Conservation (phyloP, 2,888 invertebrate species). For the Cerceris ruficornis region DNA sequence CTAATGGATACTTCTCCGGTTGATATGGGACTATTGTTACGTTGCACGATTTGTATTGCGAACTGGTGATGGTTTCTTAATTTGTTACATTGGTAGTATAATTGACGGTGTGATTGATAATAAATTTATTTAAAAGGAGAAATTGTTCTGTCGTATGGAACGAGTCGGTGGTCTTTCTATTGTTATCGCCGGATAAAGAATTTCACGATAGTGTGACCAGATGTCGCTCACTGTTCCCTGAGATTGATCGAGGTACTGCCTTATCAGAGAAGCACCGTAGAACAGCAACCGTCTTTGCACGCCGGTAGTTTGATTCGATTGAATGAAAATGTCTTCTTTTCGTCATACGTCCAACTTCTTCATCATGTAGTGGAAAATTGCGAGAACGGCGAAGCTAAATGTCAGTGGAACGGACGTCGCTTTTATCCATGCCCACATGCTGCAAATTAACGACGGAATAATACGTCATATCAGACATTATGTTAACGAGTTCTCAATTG, state of each 20-base stretch:
- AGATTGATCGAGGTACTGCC: background rate
- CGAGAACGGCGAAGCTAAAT: constrained; percentile 90
- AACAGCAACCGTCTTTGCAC: constrained; percentile 11
- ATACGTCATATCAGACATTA: too few relatives aligned
- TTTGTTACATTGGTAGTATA: background rate
- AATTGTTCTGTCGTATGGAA: background rate
- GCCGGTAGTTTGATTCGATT: background rate
- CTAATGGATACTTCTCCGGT: background rate
- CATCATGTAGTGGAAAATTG: constrained; percentile 91
- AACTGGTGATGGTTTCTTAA: background rate
- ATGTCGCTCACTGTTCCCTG: constrained; percentile 23
- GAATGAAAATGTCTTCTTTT: background rate
- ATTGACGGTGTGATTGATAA: too few relatives aligned
- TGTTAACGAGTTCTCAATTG: too few relatives aligned
- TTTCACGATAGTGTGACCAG: constrained; percentile 9
- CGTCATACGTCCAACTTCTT: constrained; percentile 85
- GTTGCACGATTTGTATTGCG: background rate
- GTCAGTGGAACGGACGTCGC: constrained; percentile 91
- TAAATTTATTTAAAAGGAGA: too few relatives aligned
- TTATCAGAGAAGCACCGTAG: background rate
- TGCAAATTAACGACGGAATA: constrained; percentile 75
- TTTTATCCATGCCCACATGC: constrained; percentile 89
- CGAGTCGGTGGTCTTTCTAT: background rate
- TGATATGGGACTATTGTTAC: background rate
- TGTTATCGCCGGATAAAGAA: background rate